These are phyloP conservation scores for Cheirogaleus major DNA, from an alignment of 2,797 vertebrate species.

Conservation along the genomic window DNA sequence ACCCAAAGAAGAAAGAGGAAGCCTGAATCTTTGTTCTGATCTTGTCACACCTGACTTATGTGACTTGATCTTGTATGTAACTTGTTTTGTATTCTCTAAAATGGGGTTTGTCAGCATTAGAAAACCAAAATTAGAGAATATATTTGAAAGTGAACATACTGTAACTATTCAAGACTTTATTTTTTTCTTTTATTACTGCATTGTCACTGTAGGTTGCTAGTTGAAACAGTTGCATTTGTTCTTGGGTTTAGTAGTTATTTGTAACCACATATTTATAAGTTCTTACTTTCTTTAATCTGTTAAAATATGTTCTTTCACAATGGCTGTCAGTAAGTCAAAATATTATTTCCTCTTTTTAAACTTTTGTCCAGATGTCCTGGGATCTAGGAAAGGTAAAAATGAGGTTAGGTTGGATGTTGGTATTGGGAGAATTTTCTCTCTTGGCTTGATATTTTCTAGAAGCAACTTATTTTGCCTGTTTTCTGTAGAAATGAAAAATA, in stretches of 20 bases:
- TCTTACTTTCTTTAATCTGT: slow-evolving; percentile 16
- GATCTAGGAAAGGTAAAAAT: not conserved
- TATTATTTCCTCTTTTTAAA: slow-evolving; percentile 17
- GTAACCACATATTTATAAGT: not conserved
- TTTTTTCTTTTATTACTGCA: not conserved
- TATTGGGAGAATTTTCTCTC: slow-evolving; percentile 6
- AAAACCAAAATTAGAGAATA: not conserved
- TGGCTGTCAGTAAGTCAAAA: not conserved
- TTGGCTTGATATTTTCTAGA: slow-evolving; percentile 42
- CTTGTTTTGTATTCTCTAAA: slow-evolving; percentile 7
- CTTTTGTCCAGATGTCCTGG: not conserved
- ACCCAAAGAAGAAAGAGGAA: not conserved
- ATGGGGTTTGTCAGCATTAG: not conserved
- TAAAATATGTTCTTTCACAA: not conserved
- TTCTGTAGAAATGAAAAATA: slow-evolving; percentile 11
- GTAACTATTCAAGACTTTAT: not conserved
- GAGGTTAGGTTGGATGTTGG: not conserved
- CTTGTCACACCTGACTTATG: not conserved
- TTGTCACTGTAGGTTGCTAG: not conserved
- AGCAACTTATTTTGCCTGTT: slow-evolving; percentile 34
- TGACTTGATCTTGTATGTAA: not conserved
- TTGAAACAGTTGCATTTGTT: not conserved
- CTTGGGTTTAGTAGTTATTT: not conserved
- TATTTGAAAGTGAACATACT: not conserved
- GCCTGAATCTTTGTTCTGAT: not conserved